Evolutionary conservation across 2,888 invertebrate genomes (phyloP).

Genomic region (Pyrocoelia pectoralis): DNA sequence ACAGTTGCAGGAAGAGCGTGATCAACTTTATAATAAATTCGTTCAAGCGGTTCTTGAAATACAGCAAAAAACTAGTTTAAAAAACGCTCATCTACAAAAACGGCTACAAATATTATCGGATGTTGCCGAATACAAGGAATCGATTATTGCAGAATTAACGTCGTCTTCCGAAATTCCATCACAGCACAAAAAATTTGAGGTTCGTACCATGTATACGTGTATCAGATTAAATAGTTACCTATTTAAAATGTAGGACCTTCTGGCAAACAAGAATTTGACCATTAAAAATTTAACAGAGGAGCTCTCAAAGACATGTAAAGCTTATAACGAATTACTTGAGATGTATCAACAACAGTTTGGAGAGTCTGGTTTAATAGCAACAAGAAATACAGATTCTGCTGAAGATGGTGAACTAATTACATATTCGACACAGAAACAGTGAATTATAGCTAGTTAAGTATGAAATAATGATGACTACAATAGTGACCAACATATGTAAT

Average conservation of each 20-base stretch:
- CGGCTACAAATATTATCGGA: conserved; percentile 71
- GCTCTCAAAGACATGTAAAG: conserved; percentile 80
- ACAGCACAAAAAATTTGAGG: conserved; percentile 66
- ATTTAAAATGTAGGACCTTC: conserved; percentile 64
- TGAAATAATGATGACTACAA: too few relatives aligned
- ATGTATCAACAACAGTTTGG: conserved; percentile 82
- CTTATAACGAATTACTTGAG: conserved; percentile 83
- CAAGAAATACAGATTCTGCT: conserved; percentile 77
- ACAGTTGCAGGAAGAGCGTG: conserved; percentile 72
- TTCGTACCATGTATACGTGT: conserved; percentile 48
- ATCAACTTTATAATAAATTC: conserved; percentile 81
- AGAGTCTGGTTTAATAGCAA: conserved; percentile 78
- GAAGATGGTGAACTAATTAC: conserved; percentile 39
- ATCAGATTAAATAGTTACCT: not conserved
- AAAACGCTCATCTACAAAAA: conserved; percentile 82
- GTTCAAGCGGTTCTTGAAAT: conserved; percentile 85
- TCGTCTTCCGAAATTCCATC: conserved; percentile 60
- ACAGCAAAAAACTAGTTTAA: conserved; percentile 85
- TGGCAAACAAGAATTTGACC: conserved; percentile 80
- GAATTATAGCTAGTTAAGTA: too few relatives aligned
- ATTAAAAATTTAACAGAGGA: conserved; percentile 86
- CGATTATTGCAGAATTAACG: conserved; percentile 71
- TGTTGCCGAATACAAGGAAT: conserved; percentile 73
- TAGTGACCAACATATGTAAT: too few relatives aligned
- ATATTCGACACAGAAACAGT: too few relatives aligned